A percentile compares a stretch with the other conserved stretches of the same genome.
Evolutionary conservation across 2,113 vertebrate genomes (phyloP).

Genomic region (Phocoena sinus): DNA sequence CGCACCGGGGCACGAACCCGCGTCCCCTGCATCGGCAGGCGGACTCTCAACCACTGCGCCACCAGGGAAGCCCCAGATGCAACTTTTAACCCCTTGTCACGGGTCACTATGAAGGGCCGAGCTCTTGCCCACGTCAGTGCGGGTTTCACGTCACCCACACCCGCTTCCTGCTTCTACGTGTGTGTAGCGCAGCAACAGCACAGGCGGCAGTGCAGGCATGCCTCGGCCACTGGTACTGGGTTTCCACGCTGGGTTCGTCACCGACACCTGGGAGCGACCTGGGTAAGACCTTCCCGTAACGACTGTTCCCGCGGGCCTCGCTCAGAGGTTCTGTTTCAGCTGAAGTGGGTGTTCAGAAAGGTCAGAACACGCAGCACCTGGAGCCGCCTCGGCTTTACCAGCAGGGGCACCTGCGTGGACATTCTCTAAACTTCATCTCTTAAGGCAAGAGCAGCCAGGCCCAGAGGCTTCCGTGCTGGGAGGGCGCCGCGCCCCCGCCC

Average conservation of each 20-base stretch:
- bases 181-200: background rate
- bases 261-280: too few species aligned
- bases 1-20: too few species aligned
- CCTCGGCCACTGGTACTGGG: background rate
- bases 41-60: too few species aligned
- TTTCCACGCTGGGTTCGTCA: background rate
- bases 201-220: background rate
- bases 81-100: background rate
- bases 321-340: background rate
- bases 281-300: background rate
- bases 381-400: background rate
- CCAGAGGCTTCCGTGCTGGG: background rate
- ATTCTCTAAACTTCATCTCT: background rate
- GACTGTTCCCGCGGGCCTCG: background rate
- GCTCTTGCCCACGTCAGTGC: background rate
- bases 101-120: background rate
- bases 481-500: background rate
- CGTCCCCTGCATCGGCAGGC: too few species aligned
- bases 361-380: background rate
- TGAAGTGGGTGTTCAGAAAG: background rate
- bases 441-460: background rate
- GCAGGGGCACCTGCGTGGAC: background rate
- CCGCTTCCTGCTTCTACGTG: background rate
- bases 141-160: background rate
- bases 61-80: background rate